Conservation (phyloP, 2,888 invertebrate species). For the Colletes collaris region DNA sequence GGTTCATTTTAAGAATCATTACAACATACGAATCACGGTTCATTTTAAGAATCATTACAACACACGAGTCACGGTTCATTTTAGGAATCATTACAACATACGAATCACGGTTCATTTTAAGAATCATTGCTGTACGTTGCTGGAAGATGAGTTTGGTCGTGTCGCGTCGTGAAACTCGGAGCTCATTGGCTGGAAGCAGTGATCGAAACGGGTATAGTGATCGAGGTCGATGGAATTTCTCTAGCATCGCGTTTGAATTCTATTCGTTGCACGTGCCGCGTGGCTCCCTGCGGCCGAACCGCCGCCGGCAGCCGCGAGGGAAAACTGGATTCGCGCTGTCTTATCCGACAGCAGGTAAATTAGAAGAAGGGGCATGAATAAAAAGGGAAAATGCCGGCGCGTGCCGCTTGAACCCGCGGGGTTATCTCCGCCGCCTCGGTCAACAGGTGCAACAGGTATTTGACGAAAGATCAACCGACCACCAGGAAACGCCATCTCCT, state of each 20-base stretch:
- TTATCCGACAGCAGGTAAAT: constrained; percentile 61
- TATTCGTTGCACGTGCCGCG: constrained; percentile 55
- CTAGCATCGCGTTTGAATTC: constrained; percentile 53
- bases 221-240: constrained; percentile 40
- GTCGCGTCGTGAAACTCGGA: not conserved
- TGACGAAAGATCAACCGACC: constrained; percentile 44
- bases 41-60: no score
- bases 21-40: no score
- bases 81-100: no score
- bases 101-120: no score
- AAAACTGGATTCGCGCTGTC: constrained; percentile 59
- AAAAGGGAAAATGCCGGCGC: constrained; percentile 60
- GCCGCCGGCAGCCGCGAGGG: constrained; percentile 31
- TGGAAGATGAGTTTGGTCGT: no score
- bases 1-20: no score
- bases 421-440: constrained; percentile 51
- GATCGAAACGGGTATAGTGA: constrained; percentile 26
- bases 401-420: constrained; percentile 63
- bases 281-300: constrained; percentile 27
- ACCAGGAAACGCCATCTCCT: constrained; percentile 43
- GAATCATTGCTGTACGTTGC: no score
- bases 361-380: constrained; percentile 40
- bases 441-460: constrained; percentile 63
- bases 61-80: no score
- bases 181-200: not conserved